A percentile compares a stretch with the other conserved stretches of the same genome.
Conservation (phyloP, 2,113 vertebrate species). For the Eulemur macaco region DNA sequence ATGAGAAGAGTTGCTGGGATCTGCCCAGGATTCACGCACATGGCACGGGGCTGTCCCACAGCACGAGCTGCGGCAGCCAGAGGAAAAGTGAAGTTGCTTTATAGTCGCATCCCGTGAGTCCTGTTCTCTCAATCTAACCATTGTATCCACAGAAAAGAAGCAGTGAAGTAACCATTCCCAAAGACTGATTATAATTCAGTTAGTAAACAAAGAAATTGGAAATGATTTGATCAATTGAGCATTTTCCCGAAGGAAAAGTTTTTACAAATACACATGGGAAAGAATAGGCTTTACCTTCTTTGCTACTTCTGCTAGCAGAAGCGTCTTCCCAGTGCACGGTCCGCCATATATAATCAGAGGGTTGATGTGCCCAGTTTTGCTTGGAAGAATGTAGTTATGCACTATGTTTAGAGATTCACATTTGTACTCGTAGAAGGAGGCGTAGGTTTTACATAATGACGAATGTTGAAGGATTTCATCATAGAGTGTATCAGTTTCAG, state of each 20-base stretch:
- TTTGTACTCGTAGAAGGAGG: conserved; percentile 93
- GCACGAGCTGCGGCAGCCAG: neutral
- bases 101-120: neutral
- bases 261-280: neutral
- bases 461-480: conserved; percentile 97
- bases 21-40: neutral
- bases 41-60: neutral
- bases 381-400: conserved; percentile 93
- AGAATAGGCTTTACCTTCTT: conserved; percentile 90
- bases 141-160: neutral
- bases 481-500: conserved; percentile 93
- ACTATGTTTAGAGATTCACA: conserved; percentile 93
- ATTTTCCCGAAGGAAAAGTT: neutral
- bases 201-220: conserved; percentile 56
- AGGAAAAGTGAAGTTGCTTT: neutral
- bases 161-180: neutral
- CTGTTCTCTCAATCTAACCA: neutral
- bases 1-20: neutral
- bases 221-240: neutral
- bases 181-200: neutral
- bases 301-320: conserved; percentile 94
- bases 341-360: conserved; percentile 96
- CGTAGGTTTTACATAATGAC: conserved; percentile 94
- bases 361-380: conserved; percentile 90
- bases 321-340: conserved; percentile 97